Evolutionary conservation across 1,140 invertebrate species (phyloP), one percentile per base, ranked within the genome.

Genomic region (Achroia grisella): DNA sequence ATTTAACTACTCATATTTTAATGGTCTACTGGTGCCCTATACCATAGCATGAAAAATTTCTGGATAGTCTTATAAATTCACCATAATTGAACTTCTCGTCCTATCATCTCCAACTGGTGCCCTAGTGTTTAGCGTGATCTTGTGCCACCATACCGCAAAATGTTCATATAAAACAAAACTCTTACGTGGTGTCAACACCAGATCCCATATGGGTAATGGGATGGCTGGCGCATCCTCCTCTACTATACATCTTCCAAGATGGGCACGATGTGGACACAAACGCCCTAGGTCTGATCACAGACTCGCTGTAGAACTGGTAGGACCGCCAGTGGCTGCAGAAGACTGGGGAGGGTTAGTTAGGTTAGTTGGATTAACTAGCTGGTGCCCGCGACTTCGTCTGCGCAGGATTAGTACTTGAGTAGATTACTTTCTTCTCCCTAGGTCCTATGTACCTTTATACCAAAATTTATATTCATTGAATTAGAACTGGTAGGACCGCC

Each of bases 291-390:
- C 90, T 88, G 9, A 79, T 62, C 2, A 94, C 77, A 0, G 92
- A 93, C 71, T 93, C 92, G 12, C 89, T 88, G 71, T 90, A 94
- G 62, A 90, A 91, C 58, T 88, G 86, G 88, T 91, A 93, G 0
- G 92, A 90, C 29, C 91, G 87, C 74, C 90, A 89, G 72, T 94
- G 93, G 61, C 92, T 92, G 83, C 93, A 94, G 49, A 89, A 89
- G 56, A 93, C 93, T 84, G 47, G 5, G 15, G 31, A 46, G 32
- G 33, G 17, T 36, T 29, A 33, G 33, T 34, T 48, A 10, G 34
- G 14, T n/a, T n/a, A n/a, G n/a, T n/a, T n/a, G n/a, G 29, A 47
- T 37, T 40, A 29, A 28, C 34, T 6, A 10, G 34, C 33, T 27
- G n/a, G 10, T 33, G 28, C 27, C 9, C 10, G 14, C 17, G 12